Percentiles rank a stretch among this genome's conserved stretches.
Evolutionary conservation across 2,113 vertebrate genomes (phyloP).

Genomic region (Amphiprion ocellaris): DNA sequence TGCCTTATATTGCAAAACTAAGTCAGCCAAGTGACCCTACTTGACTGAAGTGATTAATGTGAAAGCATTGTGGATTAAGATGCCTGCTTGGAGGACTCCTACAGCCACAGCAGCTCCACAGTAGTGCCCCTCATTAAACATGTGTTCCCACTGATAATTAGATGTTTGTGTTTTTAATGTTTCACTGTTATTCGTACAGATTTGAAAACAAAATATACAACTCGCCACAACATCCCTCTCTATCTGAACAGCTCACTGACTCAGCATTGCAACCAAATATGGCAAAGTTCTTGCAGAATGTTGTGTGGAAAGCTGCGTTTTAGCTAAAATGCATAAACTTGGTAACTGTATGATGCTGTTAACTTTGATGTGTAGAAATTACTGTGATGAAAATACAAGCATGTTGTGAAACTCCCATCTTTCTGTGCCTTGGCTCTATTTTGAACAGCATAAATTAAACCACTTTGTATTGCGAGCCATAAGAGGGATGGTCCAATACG

Average conservation of each 20-base stretch:
- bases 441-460: slow-evolving; percentile 9
- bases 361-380: neutral
- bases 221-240: neutral
- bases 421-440: neutral
- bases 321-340: neutral
- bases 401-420: neutral
- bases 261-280: slow-evolving; percentile 14
- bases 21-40: neutral
- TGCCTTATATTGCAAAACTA: neutral
- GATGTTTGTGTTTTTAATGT: neutral
- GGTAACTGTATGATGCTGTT: neutral
- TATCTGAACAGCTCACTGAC: neutral
- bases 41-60: slow-evolving; percentile 1
- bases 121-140: too few relatives aligned
- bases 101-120: neutral
- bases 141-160: too few relatives aligned
- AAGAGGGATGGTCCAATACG: neutral
- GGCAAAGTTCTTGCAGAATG: neutral
- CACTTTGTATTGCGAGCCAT: neutral
- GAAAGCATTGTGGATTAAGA: slow-evolving; percentile 10
- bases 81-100: neutral
- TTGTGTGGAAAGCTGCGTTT: neutral
- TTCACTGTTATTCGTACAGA: neutral
- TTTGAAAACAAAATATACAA: neutral
- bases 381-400: neutral